Evolutionary conservation across 2,888 invertebrate genomes (phyloP).

Genomic region (Arctia plantaginis): DNA sequence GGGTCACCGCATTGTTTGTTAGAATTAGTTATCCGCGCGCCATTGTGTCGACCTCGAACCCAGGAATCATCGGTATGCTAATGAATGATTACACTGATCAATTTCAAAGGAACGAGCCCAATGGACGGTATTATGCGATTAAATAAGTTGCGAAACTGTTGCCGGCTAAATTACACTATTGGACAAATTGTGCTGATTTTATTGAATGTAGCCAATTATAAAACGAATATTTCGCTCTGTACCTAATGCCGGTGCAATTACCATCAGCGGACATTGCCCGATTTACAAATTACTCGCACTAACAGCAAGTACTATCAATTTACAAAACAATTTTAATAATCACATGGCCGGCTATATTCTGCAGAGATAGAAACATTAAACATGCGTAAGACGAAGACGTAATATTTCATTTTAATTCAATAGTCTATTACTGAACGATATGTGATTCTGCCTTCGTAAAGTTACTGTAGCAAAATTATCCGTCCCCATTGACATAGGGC

Average conservation of each 20-base stretch:
- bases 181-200: conserved; percentile 50
- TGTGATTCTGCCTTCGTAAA: conserved; percentile 1
- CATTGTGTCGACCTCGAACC: conserved; percentile 52
- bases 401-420: conserved; percentile 5
- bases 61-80: conserved; percentile 44
- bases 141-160: conserved; percentile 51
- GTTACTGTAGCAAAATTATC: conserved; percentile 6
- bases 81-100: conserved; percentile 28
- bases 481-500: conserved; percentile 16
- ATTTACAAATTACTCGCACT: conserved; percentile 46
- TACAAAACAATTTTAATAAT: conserved; percentile 35
- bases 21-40: conserved; percentile 44
- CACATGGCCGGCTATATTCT: conserved; percentile 9
- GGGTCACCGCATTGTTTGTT: conserved; percentile 67
- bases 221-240: conserved; percentile 55
- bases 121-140: conserved; percentile 28
- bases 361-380: conserved; percentile 12
- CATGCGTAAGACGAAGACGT: not conserved
- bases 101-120: conserved; percentile 33
- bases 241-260: conserved; percentile 44
- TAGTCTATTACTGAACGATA: conserved; percentile 6
- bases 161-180: conserved; percentile 34
- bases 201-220: conserved; percentile 63
- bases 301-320: conserved; percentile 37
- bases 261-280: conserved; percentile 37